phyloP scores from a whole-genome alignment of 2,113 vertebrate genomes.

The Mus pahari region DNA sequence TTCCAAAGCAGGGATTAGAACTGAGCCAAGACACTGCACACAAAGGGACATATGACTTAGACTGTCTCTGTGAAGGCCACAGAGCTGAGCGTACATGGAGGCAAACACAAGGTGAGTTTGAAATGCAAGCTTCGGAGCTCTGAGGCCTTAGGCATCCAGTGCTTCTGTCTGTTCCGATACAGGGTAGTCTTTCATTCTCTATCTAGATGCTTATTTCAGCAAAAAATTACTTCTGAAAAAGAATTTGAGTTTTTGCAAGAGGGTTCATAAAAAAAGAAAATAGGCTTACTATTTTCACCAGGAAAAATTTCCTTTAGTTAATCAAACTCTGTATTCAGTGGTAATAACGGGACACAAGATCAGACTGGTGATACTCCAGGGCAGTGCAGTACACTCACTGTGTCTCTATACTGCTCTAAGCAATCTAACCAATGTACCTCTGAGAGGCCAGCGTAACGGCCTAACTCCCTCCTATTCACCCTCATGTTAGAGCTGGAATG shows the following conservation, averaged over 20 bases:
- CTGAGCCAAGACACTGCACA: conserved; percentile 56
- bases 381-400: neutral
- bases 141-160: neutral
- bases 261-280: conserved; percentile 61
- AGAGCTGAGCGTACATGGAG: conserved; percentile 45
- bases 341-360: neutral
- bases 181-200: conserved; percentile 60
- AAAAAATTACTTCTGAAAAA: conserved; percentile 61
- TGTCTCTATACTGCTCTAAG: neutral
- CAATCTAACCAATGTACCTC: neutral
- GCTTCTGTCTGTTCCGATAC: neutral
- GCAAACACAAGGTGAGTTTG: conserved; percentile 48
- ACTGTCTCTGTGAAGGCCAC: conserved; percentile 39
- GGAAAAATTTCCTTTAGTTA: conserved; percentile 50
- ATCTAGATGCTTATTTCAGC: conserved; percentile 65
- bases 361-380: neutral
- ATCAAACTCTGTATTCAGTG: conserved; percentile 40
- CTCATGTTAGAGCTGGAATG: neutral
- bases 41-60: neutral
- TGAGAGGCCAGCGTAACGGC: neutral
- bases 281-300: conserved; percentile 76
- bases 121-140: conserved; percentile 62
- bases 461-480: neutral
- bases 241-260: conserved; percentile 63
- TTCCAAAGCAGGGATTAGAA: conserved; percentile 58